Base-by-base conservation (phyloP, 2,797 vertebrate species). In the Ambastaia sidthimunki region DNA sequence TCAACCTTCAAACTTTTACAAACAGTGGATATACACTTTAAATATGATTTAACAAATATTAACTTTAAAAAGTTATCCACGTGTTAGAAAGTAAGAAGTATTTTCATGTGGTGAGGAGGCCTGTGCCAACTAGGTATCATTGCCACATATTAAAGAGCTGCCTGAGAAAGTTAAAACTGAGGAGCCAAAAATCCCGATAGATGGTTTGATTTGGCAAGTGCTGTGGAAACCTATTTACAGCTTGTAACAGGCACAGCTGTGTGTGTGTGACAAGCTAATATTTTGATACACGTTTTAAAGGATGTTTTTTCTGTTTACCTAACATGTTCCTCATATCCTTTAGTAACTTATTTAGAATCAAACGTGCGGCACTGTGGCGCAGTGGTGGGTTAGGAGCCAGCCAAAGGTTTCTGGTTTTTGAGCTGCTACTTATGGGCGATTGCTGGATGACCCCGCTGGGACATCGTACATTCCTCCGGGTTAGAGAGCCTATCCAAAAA, bases 121-220 rank as follows among this genome's bases (percentile, higher is more conserved):
- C 57, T 18, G 12, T 73, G 71, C 73, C 81, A 80, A 76, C 78
- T 71, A 66, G 48, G 71, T 72, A 85, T 82, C 76, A 83, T 81
- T 55, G 37, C 83, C 82, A 74, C 76, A 83, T 70, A 85, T 87
- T 78, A 86, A 84, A 48, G 70, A 80, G 62, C 83, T 80, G 75
- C 79, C 70, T 74, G 84, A 85, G 82, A 80, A 80, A 86, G 84
- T 82, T 81, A 54, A 78, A 77, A 86, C 84, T 77, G 77, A 83
- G 81, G 62, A 65, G 82, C 78, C 80, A 82, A 66, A 73, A 71
- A 82, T 73, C 77, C 68, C 72, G 81, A 85, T 86, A 76, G 78
- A 78, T 37, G n/a, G 77, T 82, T 86, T 81, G 80, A 85, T 85
- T 86, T 86, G 83, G 84, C 84, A 80, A 71, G 54, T 37, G 73